Conservation (phyloP, 1,140 invertebrate species). For the Conus ventricosus region DNA sequence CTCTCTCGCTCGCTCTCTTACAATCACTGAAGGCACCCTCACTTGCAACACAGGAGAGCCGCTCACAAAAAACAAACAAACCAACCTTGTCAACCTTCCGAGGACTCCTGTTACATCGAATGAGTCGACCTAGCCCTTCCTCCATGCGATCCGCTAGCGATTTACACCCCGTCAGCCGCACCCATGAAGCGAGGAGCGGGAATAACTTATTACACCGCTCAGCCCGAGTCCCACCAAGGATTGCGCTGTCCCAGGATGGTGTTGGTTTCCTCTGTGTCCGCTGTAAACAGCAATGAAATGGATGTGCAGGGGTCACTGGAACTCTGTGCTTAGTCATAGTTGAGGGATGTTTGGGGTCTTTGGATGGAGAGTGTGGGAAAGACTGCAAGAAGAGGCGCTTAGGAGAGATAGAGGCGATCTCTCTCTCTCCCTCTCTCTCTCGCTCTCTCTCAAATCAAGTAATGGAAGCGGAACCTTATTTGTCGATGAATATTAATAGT, state of each 20-base stretch:
- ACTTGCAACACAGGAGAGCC: neutral
- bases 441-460: too few species aligned
- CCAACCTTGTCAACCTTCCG: neutral
- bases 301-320: too few species aligned
- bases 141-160: too few species aligned
- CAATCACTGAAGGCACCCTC: neutral
- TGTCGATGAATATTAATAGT: too few species aligned
- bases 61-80: too few species aligned
- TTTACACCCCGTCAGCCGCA: neutral
- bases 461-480: too few species aligned
- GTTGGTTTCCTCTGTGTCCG: neutral
- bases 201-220: neutral
- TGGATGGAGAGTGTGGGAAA: too few species aligned
- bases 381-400: too few species aligned
- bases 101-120: neutral
- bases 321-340: too few species aligned
- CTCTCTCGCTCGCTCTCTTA: neutral
- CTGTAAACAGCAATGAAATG: conserved; percentile 29
- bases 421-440: too few species aligned
- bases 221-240: neutral
- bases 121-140: neutral
- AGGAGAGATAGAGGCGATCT: too few species aligned
- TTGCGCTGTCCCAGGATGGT: neutral
- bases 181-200: neutral
- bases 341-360: too few species aligned